Base-by-base conservation (phyloP, 2,797 vertebrate genomes). In the Labroides dimidiatus region DNA sequence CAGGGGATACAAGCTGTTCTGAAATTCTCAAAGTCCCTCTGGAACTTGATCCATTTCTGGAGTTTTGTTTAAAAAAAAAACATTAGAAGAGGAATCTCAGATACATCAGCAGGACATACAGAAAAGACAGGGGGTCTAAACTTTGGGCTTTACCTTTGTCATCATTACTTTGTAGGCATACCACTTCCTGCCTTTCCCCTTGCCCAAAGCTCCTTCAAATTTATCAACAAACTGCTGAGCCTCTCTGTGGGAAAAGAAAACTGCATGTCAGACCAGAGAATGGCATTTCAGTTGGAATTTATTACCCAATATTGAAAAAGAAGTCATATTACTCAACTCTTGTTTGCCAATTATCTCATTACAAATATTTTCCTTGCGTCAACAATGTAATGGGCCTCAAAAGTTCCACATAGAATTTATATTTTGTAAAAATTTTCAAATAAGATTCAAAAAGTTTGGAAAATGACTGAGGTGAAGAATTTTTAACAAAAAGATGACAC, bases 11-110 rank as follows among this genome's bases (percentile, higher is more conserved):
- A 99, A 0, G 98, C 94, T 17, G 96, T 97, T 89, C 94, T 94
- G 88, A 99, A 99, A 85, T 99, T 99, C 55, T 96, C 95, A 84
- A 99, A 99, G 87, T 99, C 98, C 87, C 97, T 94, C 85, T 98
- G 96, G 88, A 99, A 99, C 90, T 99, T 99, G 87, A 98, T 95
- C 97, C 97, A 99, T 97, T 98, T 99, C 98, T 99, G 85, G 72
- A 13, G 66, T 43, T n/a, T n/a, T n/a, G n/a, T n/a, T 54, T 27
- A 6, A 2, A 55, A 10, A 10, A 6, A 16, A 33, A 36, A 56
- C 20, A 39, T 23, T 20, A 59, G 1, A 27, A 0, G 24, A 36
- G 12, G 16, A 19, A 8, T 3, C 13, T 21, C 3, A 41, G 24
- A 17, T 15, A 24, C 10, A 41, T 0, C 39, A 8, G 1, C 5